These are phyloP conservation scores for Cranoglanis bouderius DNA, from an alignment of 2,113 vertebrate genomes.

Conservation along the genomic window DNA sequence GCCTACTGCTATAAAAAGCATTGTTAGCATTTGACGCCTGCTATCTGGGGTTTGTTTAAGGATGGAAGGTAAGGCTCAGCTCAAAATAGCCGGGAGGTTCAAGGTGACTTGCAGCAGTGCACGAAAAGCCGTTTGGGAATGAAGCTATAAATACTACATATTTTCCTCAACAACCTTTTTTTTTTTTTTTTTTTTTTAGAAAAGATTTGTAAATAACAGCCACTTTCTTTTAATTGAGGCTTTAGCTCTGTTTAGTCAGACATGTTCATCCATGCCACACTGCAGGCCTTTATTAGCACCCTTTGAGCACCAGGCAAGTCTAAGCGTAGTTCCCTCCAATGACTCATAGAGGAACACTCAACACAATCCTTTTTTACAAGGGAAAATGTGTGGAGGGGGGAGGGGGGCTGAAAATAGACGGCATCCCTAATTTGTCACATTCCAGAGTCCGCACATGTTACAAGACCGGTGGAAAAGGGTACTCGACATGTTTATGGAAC, in stretches of 20 bases:
- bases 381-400: slow-evolving; percentile 32
- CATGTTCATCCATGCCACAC: slow-evolving; percentile 33
- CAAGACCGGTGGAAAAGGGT: slow-evolving; percentile 13
- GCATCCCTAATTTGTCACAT: slow-evolving; percentile 48
- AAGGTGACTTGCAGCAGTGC: slow-evolving; percentile 24
- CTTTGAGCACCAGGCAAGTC: slow-evolving; percentile 41
- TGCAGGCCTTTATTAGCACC: slow-evolving; percentile 39
- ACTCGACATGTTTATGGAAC: background rate
- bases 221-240: slow-evolving; percentile 21
- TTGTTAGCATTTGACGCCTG: slow-evolving; percentile 26
- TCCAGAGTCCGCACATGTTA: slow-evolving; percentile 20
- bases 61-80: slow-evolving; percentile 32
- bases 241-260: slow-evolving; percentile 15
- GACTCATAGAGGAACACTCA: slow-evolving; percentile 44
- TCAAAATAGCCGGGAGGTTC: background rate
- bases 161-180: background rate
- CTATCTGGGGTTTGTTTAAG: slow-evolving; percentile 40
- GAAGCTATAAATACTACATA: slow-evolving; percentile 19
- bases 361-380: slow-evolving; percentile 21
- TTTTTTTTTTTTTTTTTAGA: background rate
- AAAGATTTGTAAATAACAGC: background rate
- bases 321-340: slow-evolving; percentile 35
- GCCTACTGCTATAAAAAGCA: slow-evolving; percentile 28
- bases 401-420: slow-evolving; percentile 39
- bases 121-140: background rate